Evolutionary conservation across 2,888 invertebrate species (phyloP), one percentile per base, ranked within the genome.

Genomic region (Polia nebulosa): DNA sequence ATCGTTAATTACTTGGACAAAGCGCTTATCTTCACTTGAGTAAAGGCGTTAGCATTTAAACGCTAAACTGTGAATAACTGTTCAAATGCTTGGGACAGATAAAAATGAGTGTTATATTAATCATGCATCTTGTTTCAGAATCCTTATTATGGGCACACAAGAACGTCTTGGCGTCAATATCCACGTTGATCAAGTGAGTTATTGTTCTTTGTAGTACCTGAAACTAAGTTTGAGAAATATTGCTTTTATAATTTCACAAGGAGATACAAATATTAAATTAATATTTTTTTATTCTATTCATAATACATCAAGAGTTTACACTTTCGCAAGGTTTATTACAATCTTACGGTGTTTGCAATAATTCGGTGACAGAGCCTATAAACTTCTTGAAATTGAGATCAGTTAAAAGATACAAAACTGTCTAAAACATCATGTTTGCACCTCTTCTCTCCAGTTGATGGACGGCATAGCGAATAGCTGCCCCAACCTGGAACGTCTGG

Each of bases 151-250:
- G 98, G 99, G 99, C 5, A 99, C 99, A 0, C 98, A 99, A 65
- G 99, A 99, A 91, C 97, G 99, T 67, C 97, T 99, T 60, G 99
- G 99, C 55, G 98, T 99, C 1, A 99, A 99, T 91, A 99, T 99
- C 81, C 98, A 99, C 90, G 99, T 99, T 59, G 99, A 99, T 95
- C 99, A 96, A 92, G 96, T 95, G 81, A 85, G 75, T 49, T 41
- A 20, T 13, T 1, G 4, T 32, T 1, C 0, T 32, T 20, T 13
- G 11, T 13, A 29, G n/a, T n/a, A 51, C 11, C 29, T 49, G 29
- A n/a, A 39, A 20, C 27, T 27, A 13, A 11, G 8, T 2, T 17
- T 36, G 13, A 7, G 11, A 45, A 5, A 29, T 7, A 51, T 51
- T 41, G 68, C 45, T 17, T 2, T 1, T 22, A 11, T 13, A 7